These are phyloP conservation scores for Pangasius mekongensis DNA, from an alignment of 2,797 vertebrate genomes.

Conservation along the genomic window DNA sequence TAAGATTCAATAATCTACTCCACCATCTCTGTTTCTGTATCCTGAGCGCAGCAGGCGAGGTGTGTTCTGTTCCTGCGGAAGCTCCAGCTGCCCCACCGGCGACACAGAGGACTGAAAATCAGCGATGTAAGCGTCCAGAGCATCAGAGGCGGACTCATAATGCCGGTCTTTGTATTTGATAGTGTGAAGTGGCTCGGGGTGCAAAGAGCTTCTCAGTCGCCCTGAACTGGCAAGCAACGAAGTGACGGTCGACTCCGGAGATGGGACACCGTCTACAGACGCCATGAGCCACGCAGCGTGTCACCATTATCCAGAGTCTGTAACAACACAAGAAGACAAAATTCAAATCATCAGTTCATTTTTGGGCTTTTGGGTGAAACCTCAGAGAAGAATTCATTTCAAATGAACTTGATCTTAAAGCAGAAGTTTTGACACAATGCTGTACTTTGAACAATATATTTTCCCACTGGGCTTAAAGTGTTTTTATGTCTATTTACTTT, in stretches of 20 bases:
- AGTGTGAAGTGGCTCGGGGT: constrained; percentile 39
- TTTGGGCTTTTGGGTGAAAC: background rate
- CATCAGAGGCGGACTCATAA: constrained; percentile 83
- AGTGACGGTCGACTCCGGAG: constrained; percentile 80
- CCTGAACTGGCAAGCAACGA: constrained; percentile 78
- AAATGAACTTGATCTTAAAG: background rate
- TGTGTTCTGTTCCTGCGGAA: constrained; percentile 39
- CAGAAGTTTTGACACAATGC: background rate
- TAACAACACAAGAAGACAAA: background rate
- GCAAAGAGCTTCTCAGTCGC: constrained; percentile 63
- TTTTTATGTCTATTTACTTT: background rate
- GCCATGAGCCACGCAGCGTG: constrained; percentile 58
- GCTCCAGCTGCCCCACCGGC: constrained; percentile 65
- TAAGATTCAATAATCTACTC: background rate
- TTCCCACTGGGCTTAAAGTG: background rate
- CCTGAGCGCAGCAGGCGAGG: constrained; percentile 27
- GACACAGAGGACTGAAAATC: constrained; percentile 76
- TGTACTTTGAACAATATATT: background rate
- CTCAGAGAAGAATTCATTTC: too few relatives aligned
- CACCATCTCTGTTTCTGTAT: constrained; percentile 74
- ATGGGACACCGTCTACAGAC: constrained; percentile 57
- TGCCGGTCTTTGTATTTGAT: constrained; percentile 79
- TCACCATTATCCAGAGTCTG: constrained; percentile 29
- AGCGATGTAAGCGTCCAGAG: constrained; percentile 87
- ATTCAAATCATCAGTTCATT: background rate